phyloP scores from a whole-genome alignment of 2,797 vertebrate species.

The Lerista edwardsae region DNA sequence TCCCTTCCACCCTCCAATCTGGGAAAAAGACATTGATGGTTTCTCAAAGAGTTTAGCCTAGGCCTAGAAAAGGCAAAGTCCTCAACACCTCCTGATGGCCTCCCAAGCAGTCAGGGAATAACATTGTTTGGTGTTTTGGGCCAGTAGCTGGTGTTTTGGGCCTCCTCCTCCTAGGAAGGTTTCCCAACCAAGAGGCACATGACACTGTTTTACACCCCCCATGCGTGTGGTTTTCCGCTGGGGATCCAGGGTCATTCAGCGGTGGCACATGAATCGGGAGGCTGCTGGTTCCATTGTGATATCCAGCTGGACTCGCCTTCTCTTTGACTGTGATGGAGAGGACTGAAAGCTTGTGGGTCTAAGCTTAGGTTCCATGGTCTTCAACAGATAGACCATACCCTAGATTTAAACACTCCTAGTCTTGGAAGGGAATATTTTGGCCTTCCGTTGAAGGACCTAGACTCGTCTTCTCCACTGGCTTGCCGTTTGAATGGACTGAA shows the following conservation, averaged over 20 bases:
- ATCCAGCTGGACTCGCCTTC: not conserved
- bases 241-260: too few relatives aligned
- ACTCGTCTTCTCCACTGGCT: not conserved
- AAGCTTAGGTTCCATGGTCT: too few relatives aligned
- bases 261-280: not conserved
- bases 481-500: not conserved
- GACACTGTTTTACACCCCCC: too few relatives aligned
- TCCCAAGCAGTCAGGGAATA: not conserved
- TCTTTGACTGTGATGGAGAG: not conserved
- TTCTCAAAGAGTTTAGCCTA: not conserved
- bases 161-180: not conserved
- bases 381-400: not conserved
- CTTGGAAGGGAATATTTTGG: not conserved
- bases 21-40: not conserved
- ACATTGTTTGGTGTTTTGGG: not conserved
- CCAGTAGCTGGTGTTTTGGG: not conserved
- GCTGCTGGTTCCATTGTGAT: not conserved
- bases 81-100: not conserved
- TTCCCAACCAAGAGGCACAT: not conserved
- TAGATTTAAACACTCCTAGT: not conserved
- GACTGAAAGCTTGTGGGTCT: not conserved
- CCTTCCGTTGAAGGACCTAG: not conserved
- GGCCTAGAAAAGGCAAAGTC: not conserved
- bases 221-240: too few relatives aligned
- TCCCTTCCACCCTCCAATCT: not conserved